Evolutionary conservation across 2,888 invertebrate genomes (phyloP).

Genomic region (Heliconius sara): DNA sequence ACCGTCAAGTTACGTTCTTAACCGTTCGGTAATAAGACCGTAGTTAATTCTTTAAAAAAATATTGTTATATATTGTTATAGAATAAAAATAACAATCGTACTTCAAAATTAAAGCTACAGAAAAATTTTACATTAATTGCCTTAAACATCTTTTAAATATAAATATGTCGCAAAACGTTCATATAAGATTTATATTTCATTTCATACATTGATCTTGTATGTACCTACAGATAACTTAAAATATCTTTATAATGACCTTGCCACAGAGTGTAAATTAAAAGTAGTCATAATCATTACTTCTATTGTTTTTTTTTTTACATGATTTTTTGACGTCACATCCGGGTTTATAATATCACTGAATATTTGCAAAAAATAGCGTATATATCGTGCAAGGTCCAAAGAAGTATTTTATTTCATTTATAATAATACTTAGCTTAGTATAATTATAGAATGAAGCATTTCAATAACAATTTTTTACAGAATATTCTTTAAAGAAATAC

Average conservation of each 20-base stretch:
- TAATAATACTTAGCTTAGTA: neutral
- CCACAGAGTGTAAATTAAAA: slow-evolving; percentile 10
- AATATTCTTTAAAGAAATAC: neutral
- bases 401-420: neutral
- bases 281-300: slow-evolving; percentile 7
- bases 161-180: neutral
- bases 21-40: no score
- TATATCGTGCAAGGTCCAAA: neutral
- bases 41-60: no score
- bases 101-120: no score
- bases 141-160: neutral
- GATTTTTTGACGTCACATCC: slow-evolving; percentile 2
- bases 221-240: neutral
- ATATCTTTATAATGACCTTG: slow-evolving; percentile 17
- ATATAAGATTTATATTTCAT: neutral
- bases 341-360: slow-evolving; percentile 1
- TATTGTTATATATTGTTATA: no score
- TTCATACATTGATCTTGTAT: neutral
- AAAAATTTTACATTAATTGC: no score
- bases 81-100: no score
- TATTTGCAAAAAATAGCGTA: slow-evolving; percentile 5
- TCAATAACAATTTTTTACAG: neutral
- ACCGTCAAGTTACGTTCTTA: no score
- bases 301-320: slow-evolving; percentile 8
- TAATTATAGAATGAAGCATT: neutral